Conservation (phyloP, 1,140 invertebrate species). For the Apolygus lucorum region DNA sequence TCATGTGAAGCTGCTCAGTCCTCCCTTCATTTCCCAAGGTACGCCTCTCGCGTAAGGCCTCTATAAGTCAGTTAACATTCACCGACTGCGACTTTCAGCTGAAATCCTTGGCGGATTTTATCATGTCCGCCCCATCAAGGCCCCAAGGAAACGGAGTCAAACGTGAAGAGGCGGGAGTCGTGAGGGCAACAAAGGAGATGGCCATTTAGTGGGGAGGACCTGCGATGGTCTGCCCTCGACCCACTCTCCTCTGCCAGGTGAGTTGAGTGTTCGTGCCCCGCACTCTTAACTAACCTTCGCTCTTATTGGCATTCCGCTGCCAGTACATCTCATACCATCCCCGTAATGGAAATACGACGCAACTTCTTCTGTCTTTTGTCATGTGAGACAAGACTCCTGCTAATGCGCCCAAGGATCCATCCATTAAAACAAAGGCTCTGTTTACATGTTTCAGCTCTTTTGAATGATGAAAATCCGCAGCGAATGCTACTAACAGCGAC, state of each 20-base stretch:
- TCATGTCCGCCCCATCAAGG: slow-evolving; percentile 13
- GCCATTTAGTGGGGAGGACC: slow-evolving; percentile 8
- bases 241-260: slow-evolving; percentile 6
- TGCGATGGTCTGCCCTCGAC: slow-evolving; percentile 11
- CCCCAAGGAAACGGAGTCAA: slow-evolving; percentile 3
- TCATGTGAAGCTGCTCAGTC: too few species aligned
- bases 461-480: background rate
- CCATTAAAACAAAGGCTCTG: background rate
- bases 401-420: slow-evolving; percentile 5
- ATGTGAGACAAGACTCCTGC: slow-evolving; percentile 5
- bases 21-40: background rate
- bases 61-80: slow-evolving; percentile 13
- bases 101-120: slow-evolving; percentile 5
- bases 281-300: background rate
- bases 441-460: background rate
- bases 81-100: slow-evolving; percentile 5
- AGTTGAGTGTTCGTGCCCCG: background rate
- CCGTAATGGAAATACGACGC: slow-evolving; percentile 10
- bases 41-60: background rate
- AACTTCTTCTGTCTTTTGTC: slow-evolving; percentile 4
- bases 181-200: slow-evolving; percentile 13
- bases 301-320: background rate
- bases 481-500: too few species aligned
- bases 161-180: slow-evolving; percentile 10
- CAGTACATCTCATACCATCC: background rate